These are phyloP conservation scores for Ceratina calcarata DNA, from an alignment of 1,140 invertebrate species.

Conservation along the genomic window DNA sequence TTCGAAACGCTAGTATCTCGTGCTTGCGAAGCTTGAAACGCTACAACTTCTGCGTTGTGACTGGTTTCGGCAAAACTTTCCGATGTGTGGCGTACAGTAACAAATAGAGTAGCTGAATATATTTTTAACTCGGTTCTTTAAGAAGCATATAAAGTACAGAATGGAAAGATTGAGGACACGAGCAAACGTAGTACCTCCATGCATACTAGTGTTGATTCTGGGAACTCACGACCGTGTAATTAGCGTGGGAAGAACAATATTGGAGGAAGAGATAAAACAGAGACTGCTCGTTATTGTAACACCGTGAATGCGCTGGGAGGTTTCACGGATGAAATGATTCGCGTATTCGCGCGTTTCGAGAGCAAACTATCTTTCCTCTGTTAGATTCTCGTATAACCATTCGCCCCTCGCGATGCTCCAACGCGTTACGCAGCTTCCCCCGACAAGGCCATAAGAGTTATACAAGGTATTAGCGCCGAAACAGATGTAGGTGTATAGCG, in stretches of 20 bases:
- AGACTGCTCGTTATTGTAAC: too few relatives aligned
- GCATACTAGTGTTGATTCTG: too few relatives aligned
- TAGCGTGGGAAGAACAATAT: too few relatives aligned
- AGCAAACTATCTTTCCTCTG: constrained; percentile 1
- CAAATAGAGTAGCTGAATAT: background rate
- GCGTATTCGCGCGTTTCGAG: constrained; percentile 45
- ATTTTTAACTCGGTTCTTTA: too few relatives aligned
- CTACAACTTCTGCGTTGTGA: background rate
- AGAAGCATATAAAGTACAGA: too few relatives aligned
- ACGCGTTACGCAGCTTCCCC: constrained; percentile 32
- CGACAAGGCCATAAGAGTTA: constrained; percentile 65
- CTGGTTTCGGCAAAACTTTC: background rate
- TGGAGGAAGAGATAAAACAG: too few relatives aligned
- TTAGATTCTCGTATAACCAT: background rate
- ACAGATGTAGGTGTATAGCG: constrained; percentile 73
- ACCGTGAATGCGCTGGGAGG: too few relatives aligned
- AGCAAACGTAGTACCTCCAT: too few relatives aligned
- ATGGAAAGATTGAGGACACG: too few relatives aligned
- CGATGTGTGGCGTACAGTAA: background rate
- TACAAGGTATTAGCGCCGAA: constrained; percentile 74
- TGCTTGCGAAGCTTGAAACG: background rate
- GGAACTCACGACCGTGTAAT: too few relatives aligned
- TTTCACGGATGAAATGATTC: background rate
- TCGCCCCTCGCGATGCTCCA: constrained; percentile 21
- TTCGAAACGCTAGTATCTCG: background rate